phyloP scores from a whole-genome alignment of 2,797 vertebrate genomes.

The Semaprochilodus insignis region DNA sequence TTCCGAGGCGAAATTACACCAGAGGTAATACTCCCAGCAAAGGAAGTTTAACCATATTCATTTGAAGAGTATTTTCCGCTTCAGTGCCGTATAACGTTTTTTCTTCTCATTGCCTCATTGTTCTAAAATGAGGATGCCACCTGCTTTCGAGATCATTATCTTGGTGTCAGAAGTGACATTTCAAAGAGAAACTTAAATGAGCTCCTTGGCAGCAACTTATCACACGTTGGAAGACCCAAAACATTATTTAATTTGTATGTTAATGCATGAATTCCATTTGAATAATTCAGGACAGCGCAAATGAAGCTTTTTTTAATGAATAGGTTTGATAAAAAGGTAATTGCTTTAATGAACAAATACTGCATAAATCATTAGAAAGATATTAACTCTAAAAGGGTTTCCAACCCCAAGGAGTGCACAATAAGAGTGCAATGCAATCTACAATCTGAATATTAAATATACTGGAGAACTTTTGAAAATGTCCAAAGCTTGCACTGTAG shows the following conservation, averaged over 20 bases:
- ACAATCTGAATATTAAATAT: background rate
- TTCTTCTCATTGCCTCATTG: slow-evolving; percentile 15
- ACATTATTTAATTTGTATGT: slow-evolving; percentile 54
- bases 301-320: slow-evolving; percentile 23
- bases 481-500: background rate
- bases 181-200: slow-evolving; percentile 39
- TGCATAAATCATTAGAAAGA: slow-evolving; percentile 10
- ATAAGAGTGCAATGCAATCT: background rate
- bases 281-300: slow-evolving; percentile 38
- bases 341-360: slow-evolving; percentile 24
- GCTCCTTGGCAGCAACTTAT: slow-evolving; percentile 35
- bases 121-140: slow-evolving; percentile 19
- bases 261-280: slow-evolving; percentile 53
- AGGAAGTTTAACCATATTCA: background rate
- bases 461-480: background rate
- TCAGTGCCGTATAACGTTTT: slow-evolving; percentile 17
- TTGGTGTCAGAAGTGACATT: slow-evolving; percentile 7
- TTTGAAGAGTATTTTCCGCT: slow-evolving; percentile 9
- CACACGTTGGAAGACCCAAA: slow-evolving; percentile 25
- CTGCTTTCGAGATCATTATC: slow-evolving; percentile 43
- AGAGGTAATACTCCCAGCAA: background rate
- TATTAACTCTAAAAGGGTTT: background rate
- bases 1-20: background rate
- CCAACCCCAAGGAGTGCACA: background rate
- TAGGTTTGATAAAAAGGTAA: slow-evolving; percentile 6